These are phyloP conservation scores for Dasyornis broadbenti DNA, from an alignment of 2,113 vertebrate species.

Conservation along the genomic window DNA sequence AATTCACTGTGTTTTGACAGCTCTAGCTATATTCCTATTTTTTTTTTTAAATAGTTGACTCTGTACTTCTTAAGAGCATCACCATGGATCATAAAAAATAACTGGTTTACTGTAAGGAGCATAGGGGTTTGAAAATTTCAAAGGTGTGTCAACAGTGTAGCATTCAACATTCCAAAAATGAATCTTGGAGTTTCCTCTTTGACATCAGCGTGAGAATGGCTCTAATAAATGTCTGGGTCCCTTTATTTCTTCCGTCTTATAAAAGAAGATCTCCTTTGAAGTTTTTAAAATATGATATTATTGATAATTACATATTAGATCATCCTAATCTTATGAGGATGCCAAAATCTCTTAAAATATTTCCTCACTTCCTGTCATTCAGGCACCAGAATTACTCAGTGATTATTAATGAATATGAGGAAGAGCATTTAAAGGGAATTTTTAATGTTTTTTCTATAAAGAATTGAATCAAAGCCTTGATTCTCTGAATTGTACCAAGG, in stretches of 20 bases:
- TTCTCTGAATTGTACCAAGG: neutral
- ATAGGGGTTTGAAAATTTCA: neutral
- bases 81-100: neutral
- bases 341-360: neutral
- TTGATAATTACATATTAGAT: neutral
- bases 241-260: neutral
- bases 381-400: neutral
- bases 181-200: neutral
- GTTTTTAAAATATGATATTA: neutral
- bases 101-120: neutral
- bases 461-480: neutral
- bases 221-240: neutral
- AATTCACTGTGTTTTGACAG: neutral
- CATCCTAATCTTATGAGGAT: neutral
- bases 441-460: slow-evolving; percentile 21
- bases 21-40: neutral
- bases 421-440: slow-evolving; percentile 1
- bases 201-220: neutral
- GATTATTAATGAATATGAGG: neutral
- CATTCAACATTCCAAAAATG: neutral
- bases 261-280: neutral
- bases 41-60: neutral
- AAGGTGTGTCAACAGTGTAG: neutral
- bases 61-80: neutral
- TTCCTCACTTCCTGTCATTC: neutral